Percentiles rank a stretch among this genome's conserved stretches.
phyloP scores from a whole-genome alignment of 2,888 invertebrate genomes.

The Anarsia innoxiella region DNA sequence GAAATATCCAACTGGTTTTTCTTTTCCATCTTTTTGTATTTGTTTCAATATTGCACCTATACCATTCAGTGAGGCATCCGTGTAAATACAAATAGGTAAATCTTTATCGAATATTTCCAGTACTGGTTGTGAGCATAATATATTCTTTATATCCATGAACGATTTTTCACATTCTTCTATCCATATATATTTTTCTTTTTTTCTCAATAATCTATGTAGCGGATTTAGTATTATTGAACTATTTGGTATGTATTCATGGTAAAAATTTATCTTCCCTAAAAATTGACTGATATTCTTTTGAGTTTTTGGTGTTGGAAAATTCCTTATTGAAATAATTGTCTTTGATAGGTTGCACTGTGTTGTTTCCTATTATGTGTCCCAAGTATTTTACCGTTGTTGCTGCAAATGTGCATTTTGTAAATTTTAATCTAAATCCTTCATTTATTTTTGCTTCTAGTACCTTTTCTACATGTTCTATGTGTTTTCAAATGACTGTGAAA shows the following conservation, averaged over 20 bases:
- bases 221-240: constrained; percentile 19
- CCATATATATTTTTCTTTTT: constrained; percentile 21
- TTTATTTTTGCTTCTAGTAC: background rate
- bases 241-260: constrained; percentile 20
- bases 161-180: constrained; percentile 18
- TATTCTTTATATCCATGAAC: constrained; percentile 17
- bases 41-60: constrained; percentile 24
- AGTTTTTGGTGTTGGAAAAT: constrained; percentile 17
- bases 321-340: constrained; percentile 20
- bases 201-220: no score
- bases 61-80: constrained; percentile 21
- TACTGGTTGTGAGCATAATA: constrained; percentile 18
- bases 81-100: constrained; percentile 23
- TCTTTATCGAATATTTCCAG: constrained; percentile 20
- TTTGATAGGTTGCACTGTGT: constrained; percentile 21
- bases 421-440: constrained; percentile 1
- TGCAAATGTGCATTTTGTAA: constrained; percentile 4
- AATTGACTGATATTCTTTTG: constrained; percentile 19
- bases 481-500: constrained; percentile 1
- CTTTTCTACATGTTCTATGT: background rate
- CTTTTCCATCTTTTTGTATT: no score
- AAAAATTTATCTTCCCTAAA: constrained; percentile 24
- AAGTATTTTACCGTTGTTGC: constrained; percentile 13
- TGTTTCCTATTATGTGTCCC: constrained; percentile 23
- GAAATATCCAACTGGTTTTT: no score